Base-by-base conservation (phyloP, 2,888 invertebrate species). In the Cyaniris semiargus region DNA sequence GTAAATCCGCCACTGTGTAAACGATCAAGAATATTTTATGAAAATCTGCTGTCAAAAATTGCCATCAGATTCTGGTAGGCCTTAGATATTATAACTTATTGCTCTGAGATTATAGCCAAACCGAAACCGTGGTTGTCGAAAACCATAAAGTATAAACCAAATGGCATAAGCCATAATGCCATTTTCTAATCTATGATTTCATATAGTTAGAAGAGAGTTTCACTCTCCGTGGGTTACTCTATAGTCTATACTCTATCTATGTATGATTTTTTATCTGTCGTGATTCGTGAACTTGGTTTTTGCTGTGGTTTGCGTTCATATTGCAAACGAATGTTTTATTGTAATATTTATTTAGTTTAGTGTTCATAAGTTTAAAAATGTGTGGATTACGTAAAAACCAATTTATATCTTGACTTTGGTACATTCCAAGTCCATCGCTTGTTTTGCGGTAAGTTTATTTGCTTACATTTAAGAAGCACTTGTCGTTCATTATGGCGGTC, bases 401-500 rank as follows among this genome's bases (percentile, higher is more conserved):
- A 85, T 85, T 86, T 84, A 83, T 86, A 83, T 87, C 86, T 81
- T 92, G 86, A 89, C 85, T 87, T 87, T 84, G 81, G 82, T 84
- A 85, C 80, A 82, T 83, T 82, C 83, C 81, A 83, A 87, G 90
- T 93, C 93, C 93, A 89, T 92, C 92, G 92, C 91, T 88, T 84
- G 82, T 80, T 80, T 89, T 91, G 91, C 90, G 94, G 94, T 93
- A 91, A 94, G 94, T 91, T 89, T 82, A 75, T 81, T 86, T 87
- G 85, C 86, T 84, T 87, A 86, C 83, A 80, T 79, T 75, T 83
- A 84, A 79, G 85, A 87, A 66, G 85, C 87, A 92, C 88, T 90
- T 90, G 89, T 90, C 89, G 88, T 92, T 91, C 94, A 93, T 87
- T 94, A 94, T 94, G 94, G 94, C 94, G 94, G 94, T 94, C 90